A percentile compares a stretch with the other conserved stretches of the same genome.
Conservation (phyloP, 2,888 invertebrate genomes). For the Danaus chrysippus region DNA sequence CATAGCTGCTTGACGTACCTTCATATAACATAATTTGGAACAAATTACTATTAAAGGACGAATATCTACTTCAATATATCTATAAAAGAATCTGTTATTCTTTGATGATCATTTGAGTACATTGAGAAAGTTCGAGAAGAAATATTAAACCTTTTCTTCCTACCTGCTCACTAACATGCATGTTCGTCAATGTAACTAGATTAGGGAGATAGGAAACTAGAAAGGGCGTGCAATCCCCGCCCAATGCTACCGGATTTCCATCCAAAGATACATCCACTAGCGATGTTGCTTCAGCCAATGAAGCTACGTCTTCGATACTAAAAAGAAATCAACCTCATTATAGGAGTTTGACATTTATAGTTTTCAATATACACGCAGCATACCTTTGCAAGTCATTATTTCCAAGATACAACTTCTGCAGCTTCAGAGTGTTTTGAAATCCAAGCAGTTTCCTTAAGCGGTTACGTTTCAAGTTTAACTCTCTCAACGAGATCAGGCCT, state of each 20-base stretch:
- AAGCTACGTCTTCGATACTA: conserved; percentile 92
- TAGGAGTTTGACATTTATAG: no score
- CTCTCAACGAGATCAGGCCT: conserved; percentile 88
- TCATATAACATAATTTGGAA: background rate
- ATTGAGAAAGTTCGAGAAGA: no score
- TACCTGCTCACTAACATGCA: conserved; percentile 88
- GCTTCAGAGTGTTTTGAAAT: conserved; percentile 86
- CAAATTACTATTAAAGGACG: no score
- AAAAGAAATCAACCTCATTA: background rate
- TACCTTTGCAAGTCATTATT: conserved; percentile 86
- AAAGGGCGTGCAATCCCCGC: conserved; percentile 90
- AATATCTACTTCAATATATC: no score
- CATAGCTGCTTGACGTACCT: conserved; percentile 86
- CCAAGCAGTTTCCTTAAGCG: conserved; percentile 88
- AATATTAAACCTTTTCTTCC: background rate
- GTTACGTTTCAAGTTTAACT: conserved; percentile 93
- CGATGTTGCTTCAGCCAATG: conserved; percentile 86
- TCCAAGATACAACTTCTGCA: conserved; percentile 89
- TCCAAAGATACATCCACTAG: conserved; percentile 92
- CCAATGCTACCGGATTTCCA: conserved; percentile 89
- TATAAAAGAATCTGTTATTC: no score
- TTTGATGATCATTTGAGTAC: no score
- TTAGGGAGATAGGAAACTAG: conserved; percentile 89
- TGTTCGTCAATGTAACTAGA: conserved; percentile 84
- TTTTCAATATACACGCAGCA: conserved; percentile 8